These are phyloP conservation scores for Tethya wilhelma DNA, from an alignment of 37 sponge, comb jelly and placozoan genomes.

Conservation along the genomic window DNA sequence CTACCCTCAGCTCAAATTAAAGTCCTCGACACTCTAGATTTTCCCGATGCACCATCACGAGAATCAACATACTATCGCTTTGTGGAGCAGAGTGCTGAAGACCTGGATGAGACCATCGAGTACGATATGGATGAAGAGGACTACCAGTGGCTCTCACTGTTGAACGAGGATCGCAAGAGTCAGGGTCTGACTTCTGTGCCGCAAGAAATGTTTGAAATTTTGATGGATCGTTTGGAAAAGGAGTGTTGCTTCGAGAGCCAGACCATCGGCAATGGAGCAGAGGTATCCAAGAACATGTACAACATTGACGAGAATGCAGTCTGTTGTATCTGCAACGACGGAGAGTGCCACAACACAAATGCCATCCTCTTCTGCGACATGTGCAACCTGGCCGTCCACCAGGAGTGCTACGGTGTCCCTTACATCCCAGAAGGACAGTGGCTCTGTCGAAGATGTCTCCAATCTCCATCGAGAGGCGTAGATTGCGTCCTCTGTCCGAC, in stretches of 20 bases:
- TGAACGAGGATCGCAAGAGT: conserved; percentile 87
- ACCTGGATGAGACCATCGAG: conserved; percentile 90
- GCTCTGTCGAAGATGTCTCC: conserved; percentile 95
- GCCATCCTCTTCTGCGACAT: conserved; percentile 99
- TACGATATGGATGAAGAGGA: conserved; percentile 99
- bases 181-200: conserved; percentile 81
- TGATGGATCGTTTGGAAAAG: conserved; percentile 98
- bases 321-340: conserved; percentile 98
- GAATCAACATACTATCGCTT: conserved; percentile 68
- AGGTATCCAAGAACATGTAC: conserved; percentile 54
- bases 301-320: conserved; percentile 99
- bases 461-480: conserved; percentile 93
- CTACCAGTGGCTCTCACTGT: conserved; percentile 89
- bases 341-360: conserved; percentile 98
- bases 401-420: conserved; percentile 99
- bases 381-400: conserved; percentile 99
- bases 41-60: conserved; percentile 59
- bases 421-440: conserved; percentile 99
- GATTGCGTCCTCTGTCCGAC: conserved; percentile 98
- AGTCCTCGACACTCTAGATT: conserved; percentile 52
- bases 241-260: conserved; percentile 95
- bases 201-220: conserved; percentile 87
- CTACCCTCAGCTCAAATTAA: conserved; percentile 39
- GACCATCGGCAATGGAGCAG: conserved; percentile 34
- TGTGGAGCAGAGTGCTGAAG: conserved; percentile 79